phyloP scores from a whole-genome alignment of 1,140 invertebrate species.

The Daktulosphaira vitifoliae region DNA sequence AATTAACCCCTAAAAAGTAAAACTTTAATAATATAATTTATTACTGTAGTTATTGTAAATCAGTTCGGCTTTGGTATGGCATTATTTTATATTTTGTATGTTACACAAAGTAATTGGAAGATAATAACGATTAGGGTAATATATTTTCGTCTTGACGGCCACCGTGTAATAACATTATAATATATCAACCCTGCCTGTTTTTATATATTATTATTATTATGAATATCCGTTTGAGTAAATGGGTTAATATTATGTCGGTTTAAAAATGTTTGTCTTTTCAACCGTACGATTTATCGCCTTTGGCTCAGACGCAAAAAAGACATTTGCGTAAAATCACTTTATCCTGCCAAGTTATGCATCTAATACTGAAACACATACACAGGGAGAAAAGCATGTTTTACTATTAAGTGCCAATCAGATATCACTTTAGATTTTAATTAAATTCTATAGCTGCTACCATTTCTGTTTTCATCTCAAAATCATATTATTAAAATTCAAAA shows the following conservation, averaged over 20 bases:
- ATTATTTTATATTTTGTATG: conserved; percentile 6
- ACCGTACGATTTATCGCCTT: conserved; percentile 7
- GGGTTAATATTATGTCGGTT: conserved; percentile 25
- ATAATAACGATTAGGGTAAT: not conserved
- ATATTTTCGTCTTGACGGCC: too few relatives aligned
- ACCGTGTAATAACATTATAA: too few relatives aligned
- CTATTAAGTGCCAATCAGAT: conserved; percentile 31
- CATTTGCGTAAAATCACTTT: conserved; percentile 22
- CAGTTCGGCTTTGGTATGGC: too few relatives aligned
- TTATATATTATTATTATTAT: too few relatives aligned
- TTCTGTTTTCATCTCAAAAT: too few relatives aligned
- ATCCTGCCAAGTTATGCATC: conserved; percentile 11
- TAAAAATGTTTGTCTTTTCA: conserved; percentile 4
- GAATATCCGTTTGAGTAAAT: not conserved
- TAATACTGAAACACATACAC: too few relatives aligned
- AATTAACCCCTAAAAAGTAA: too few relatives aligned
- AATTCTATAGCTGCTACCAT: not conserved
- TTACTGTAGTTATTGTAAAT: too few relatives aligned
- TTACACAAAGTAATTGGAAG: conserved; percentile 15
- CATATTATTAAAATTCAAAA: too few relatives aligned
- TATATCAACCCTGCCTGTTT: too few relatives aligned
- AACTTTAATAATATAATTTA: too few relatives aligned
- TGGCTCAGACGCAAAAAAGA: conserved; percentile 32
- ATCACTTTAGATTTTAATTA: not conserved
- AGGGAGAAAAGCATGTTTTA: conserved; percentile 1